Evolutionary conservation across 2,888 invertebrate species (phyloP).

Genomic region (Ischnus inquisitorius): DNA sequence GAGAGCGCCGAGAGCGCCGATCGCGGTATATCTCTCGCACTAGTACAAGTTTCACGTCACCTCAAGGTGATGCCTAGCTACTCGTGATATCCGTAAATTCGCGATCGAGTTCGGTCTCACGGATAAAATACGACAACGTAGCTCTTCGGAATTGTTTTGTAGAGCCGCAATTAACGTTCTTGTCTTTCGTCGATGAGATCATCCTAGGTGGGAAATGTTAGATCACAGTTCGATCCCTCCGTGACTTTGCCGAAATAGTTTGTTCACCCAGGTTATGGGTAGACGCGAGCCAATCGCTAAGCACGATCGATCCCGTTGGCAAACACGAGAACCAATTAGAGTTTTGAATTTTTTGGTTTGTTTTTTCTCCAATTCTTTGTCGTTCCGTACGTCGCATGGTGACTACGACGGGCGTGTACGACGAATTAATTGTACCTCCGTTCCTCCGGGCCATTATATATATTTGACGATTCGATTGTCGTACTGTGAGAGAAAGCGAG

Average conservation of each 20-base stretch:
- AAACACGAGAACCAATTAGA: slow-evolving; percentile 25
- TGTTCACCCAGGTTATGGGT: background rate
- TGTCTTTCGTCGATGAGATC: no score
- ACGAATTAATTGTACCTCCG: slow-evolving; percentile 79
- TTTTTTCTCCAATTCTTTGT: slow-evolving; percentile 65
- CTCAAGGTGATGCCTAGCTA: no score
- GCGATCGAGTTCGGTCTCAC: no score
- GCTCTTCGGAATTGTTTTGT: no score
- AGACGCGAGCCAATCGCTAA: background rate
- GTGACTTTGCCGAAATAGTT: background rate
- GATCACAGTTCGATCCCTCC: no score
- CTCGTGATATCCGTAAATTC: no score
- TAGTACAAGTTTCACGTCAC: no score
- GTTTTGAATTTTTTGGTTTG: background rate
- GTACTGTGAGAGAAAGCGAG: slow-evolving; percentile 17
- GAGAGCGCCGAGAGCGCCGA: no score
- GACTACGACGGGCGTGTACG: slow-evolving; percentile 73
- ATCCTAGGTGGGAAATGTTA: no score
- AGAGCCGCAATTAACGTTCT: no score
- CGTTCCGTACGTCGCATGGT: slow-evolving; percentile 66
- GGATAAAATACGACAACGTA: no score
- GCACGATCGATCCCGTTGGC: slow-evolving; percentile 4
- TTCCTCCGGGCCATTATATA: slow-evolving; percentile 22
- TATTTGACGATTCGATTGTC: slow-evolving; percentile 34
- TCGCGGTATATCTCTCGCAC: no score